Conservation (phyloP, 2,113 vertebrate species). For the Leucoraja erinaceus region DNA sequence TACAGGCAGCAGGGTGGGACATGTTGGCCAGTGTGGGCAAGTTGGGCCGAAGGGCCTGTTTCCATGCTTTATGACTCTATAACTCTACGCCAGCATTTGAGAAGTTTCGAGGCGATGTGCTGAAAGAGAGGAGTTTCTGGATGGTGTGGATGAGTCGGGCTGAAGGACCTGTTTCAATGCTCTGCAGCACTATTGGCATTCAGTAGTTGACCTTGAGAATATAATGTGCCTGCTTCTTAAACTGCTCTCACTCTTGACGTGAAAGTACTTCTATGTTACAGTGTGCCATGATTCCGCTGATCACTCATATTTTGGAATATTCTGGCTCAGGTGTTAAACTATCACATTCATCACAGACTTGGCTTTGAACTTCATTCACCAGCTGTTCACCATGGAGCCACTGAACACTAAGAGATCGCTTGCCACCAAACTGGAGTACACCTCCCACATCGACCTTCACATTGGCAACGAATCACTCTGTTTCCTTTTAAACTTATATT, state of each 20-base stretch:
- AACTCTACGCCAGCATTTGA: too few relatives aligned
- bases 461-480: not conserved
- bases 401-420: not conserved
- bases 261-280: not conserved
- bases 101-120: too few relatives aligned
- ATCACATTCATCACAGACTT: not conserved
- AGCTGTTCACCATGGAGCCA: not conserved
- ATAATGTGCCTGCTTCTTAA: not conserved
- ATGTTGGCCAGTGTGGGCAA: too few relatives aligned
- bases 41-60: too few relatives aligned
- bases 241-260: not conserved
- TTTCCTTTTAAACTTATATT: not conserved
- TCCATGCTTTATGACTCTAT: too few relatives aligned
- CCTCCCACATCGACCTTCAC: not conserved
- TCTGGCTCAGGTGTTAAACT: too few relatives aligned
- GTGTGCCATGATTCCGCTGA: not conserved
- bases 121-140: too few relatives aligned
- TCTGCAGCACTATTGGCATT: not conserved
- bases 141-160: too few relatives aligned
- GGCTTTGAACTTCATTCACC: not conserved
- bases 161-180: too few relatives aligned
- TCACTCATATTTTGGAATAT: too few relatives aligned
- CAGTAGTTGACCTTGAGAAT: not conserved
- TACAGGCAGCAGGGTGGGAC: too few relatives aligned
- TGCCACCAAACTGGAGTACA: not conserved